Conservation (phyloP, 2,888 invertebrate species). For the Carcina quercana region DNA sequence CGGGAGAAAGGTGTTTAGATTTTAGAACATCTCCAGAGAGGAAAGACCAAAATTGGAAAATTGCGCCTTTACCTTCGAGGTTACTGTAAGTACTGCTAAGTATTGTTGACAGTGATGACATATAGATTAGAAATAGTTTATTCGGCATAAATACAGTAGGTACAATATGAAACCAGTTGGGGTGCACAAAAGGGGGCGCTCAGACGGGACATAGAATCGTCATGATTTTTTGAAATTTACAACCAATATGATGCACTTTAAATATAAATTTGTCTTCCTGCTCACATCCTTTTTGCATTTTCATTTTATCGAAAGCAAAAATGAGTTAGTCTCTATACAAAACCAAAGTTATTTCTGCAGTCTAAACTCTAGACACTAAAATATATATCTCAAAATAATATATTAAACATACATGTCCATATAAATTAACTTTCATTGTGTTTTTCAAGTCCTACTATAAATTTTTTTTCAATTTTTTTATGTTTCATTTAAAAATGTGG, state of each 20-base stretch:
- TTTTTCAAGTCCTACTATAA: neutral
- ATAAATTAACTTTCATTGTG: neutral
- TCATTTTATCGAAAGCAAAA: no score
- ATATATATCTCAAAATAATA: no score
- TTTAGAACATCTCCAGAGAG: slow-evolving; percentile 59
- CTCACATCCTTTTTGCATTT: no score
- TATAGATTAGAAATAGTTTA: neutral
- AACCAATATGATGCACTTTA: no score
- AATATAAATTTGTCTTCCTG: no score
- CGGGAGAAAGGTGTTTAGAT: no score
- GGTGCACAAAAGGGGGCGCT: neutral
- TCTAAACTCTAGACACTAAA: no score
- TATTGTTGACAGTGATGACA: neutral
- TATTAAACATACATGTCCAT: no score
- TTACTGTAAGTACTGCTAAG: slow-evolving; percentile 51
- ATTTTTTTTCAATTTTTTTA: neutral
- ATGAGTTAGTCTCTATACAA: no score
- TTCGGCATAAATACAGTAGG: neutral
- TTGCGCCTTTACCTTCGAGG: slow-evolving; percentile 71
- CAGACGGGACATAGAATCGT: no score
- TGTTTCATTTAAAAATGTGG: neutral
- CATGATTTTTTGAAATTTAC: no score
- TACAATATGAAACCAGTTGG: neutral
- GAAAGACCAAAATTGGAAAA: slow-evolving; percentile 69
- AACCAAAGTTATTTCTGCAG: no score